Conservation (phyloP, 1,140 invertebrate genomes). For the Metaphire vulgaris region DNA sequence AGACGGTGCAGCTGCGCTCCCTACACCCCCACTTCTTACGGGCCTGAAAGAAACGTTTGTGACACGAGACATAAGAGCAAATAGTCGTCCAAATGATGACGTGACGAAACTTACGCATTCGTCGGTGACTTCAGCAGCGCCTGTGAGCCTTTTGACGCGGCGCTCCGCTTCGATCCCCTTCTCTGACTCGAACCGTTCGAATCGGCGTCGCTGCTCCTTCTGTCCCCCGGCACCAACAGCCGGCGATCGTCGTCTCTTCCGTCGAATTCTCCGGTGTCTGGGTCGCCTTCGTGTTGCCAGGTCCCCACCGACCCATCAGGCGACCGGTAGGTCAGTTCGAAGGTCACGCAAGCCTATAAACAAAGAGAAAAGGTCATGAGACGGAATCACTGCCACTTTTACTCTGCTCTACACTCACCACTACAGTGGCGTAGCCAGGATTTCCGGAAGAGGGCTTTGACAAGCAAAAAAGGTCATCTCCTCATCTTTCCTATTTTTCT, state of each 20-base stretch:
- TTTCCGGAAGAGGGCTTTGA: too few species aligned
- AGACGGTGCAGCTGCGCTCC: too few species aligned
- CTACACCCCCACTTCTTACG: too few species aligned
- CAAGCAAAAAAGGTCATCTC: too few species aligned
- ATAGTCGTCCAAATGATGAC: too few species aligned
- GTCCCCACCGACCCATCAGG: constrained; percentile 58
- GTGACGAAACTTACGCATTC: not conserved
- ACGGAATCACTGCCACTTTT: too few species aligned
- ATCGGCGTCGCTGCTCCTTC: not conserved
- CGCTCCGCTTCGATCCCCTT: not conserved
- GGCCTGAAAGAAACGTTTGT: too few species aligned
- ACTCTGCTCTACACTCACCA: too few species aligned
- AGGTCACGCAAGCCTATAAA: constrained; percentile 65
- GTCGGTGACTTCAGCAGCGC: not conserved
- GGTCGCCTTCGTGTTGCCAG: constrained; percentile 47
- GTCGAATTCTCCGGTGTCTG: not conserved
- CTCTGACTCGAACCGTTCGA: not conserved
- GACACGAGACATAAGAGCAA: too few species aligned
- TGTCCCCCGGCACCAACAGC: not conserved
- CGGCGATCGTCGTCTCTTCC: not conserved
- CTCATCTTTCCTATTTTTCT: too few species aligned
- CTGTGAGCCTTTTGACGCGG: not conserved
- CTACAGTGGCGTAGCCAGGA: too few species aligned
- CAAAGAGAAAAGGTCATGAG: too few species aligned
- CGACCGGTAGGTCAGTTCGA: constrained; percentile 63